Base-by-base conservation (phyloP, 2,113 vertebrate genomes). In the Marmota monax region DNA sequence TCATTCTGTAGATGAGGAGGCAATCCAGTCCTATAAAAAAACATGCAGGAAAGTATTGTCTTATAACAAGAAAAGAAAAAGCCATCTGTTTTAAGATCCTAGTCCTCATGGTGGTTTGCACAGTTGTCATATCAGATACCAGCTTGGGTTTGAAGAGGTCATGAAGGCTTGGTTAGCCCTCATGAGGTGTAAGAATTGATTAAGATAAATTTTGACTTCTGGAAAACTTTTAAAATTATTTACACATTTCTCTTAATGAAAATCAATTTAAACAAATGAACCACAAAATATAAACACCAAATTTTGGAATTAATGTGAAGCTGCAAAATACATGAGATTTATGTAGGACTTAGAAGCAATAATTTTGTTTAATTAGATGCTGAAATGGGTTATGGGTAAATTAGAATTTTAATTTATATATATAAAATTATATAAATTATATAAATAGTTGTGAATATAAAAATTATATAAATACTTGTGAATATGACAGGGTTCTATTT, bases 401-500 rank as follows among this genome's bases (percentile, higher is more conserved):
- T 87, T 25, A 61, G 58, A 61, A 61, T 61, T 61, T 25, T 61
- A 61, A 45, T 45, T 45, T 45, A 45, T 45, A 45, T 45, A 45
- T 45, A 9, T 45, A 45, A 45, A 45, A 45, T 9, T 45, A 45
- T 45, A 45, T 8, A 45, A 45, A 45, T 45, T 45, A 45, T 45
- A 45, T 8, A 45, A 45, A 45, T 45, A 45, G 45, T 45, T 45
- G 45, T 45, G 45, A 45, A 45, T 45, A 45, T 45, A 45, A 45
- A 45, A 77, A 67, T 18, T 6, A 72, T 6, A 17, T 77, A 63
- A 80, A 58, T 45, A 23, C 20, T 70, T 16, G 48, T 82, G 74
- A 93, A 53, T 91, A 18, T 77, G 34, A 63, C 37, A 72, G 22
- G 34, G 29, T 63, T 92, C n/a, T 94, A 76, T 91, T 94, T 61